Evolutionary conservation across 2,888 invertebrate species (phyloP).

Genomic region (Arctia plantaginis): DNA sequence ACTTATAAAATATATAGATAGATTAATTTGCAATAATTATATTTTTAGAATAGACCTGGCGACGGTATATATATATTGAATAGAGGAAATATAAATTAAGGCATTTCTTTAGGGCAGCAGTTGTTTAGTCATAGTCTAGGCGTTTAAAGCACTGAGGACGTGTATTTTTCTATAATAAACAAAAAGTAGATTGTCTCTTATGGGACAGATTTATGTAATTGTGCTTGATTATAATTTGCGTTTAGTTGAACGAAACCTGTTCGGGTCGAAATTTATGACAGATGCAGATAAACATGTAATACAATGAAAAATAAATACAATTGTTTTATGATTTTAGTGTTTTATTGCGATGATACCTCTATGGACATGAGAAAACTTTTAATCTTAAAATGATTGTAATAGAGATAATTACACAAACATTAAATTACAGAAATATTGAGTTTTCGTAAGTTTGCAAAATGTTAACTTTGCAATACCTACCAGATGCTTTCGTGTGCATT

Average conservation of each 20-base stretch:
- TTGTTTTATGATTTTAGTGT: conserved; percentile 68
- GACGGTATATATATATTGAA: conserved; percentile 39
- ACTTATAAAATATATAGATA: conserved; percentile 19
- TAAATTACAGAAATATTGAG: too few species aligned
- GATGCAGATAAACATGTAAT: conserved; percentile 61
- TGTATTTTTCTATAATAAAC: conserved; percentile 83
- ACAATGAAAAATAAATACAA: conserved; percentile 69
- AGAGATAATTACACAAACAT: too few species aligned
- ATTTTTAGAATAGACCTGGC: conserved; percentile 37
- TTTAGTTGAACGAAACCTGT: conserved; percentile 60
- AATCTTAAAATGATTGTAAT: neutral
- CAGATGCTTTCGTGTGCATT: too few species aligned
- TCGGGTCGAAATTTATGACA: conserved; percentile 56
- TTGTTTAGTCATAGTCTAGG: conserved; percentile 63
- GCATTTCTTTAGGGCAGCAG: conserved; percentile 42
- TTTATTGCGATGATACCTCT: conserved; percentile 42
- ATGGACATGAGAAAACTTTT: neutral
- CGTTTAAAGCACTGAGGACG: conserved; percentile 82
- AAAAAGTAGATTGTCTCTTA: conserved; percentile 71
- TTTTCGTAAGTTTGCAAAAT: too few species aligned
- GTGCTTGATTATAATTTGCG: conserved; percentile 75
- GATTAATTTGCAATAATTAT: conserved; percentile 35
- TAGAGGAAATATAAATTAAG: conserved; percentile 26
- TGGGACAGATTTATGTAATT: conserved; percentile 57
- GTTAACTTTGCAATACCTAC: too few species aligned